Evolutionary conservation across 64 coral and sea anemone species (phyloP).

Genomic region (Stichodactyla mertensii): DNA sequence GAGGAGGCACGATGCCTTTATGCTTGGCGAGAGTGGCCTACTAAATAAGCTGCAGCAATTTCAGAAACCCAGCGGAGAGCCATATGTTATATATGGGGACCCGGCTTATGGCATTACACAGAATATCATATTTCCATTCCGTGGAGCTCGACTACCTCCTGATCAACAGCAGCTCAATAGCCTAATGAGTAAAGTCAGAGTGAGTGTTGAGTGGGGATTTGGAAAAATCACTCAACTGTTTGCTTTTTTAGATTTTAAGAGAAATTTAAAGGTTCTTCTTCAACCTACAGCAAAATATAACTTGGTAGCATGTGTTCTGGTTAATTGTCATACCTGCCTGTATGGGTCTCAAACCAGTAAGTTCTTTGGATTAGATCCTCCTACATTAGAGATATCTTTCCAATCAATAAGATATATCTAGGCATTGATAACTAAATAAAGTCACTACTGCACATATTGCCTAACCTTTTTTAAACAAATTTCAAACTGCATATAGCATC

Average conservation of each 20-base stretch:
- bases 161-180: slow-evolving; percentile 53
- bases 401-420: too few relatives aligned
- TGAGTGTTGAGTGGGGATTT: background rate
- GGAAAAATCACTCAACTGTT: slow-evolving; percentile 45
- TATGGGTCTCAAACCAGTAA: too few relatives aligned
- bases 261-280: slow-evolving; percentile 14
- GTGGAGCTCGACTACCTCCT: slow-evolving; percentile 37
- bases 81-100: slow-evolving; percentile 34
- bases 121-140: slow-evolving; percentile 52
- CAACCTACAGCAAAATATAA: too few relatives aligned
- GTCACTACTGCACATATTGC: too few relatives aligned
- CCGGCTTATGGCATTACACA: slow-evolving; percentile 11
- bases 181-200: slow-evolving; percentile 46
- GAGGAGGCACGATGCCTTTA: background rate
- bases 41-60: too few relatives aligned
- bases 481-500: too few relatives aligned
- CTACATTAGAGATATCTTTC: too few relatives aligned
- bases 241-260: slow-evolving; percentile 26
- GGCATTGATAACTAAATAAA: too few relatives aligned
- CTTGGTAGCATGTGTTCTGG: too few relatives aligned
- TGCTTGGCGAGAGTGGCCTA: background rate
- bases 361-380: too few relatives aligned
- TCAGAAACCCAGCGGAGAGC: slow-evolving; percentile 37
- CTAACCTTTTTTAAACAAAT: too few relatives aligned
- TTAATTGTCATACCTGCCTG: too few relatives aligned